A percentile compares a stretch with the other conserved stretches of the same genome.
These are phyloP conservation scores for Drosophila rellima DNA, from an alignment of 2,888 invertebrate species.

Conservation along the genomic window DNA sequence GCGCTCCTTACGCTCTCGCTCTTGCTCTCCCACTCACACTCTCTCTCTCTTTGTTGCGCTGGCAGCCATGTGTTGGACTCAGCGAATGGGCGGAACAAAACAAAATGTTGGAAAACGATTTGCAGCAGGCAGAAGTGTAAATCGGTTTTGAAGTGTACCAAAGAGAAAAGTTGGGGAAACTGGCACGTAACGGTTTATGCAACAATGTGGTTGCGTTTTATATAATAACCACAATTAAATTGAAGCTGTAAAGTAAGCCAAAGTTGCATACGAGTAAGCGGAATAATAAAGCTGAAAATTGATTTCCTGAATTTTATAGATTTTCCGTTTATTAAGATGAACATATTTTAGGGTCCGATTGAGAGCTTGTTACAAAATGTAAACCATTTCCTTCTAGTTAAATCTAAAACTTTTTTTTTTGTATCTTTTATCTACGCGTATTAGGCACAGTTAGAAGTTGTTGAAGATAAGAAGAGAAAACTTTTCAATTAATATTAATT, in stretches of 20 bases:
- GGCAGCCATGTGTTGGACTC: conserved; percentile 49
- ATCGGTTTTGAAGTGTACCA: conserved; percentile 27
- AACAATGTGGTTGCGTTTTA: conserved; percentile 64
- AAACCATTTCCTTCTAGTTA: background rate
- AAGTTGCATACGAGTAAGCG: background rate
- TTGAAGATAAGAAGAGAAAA: conserved; percentile 37
- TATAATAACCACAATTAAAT: conserved; percentile 59
- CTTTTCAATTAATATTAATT: conserved; percentile 71
- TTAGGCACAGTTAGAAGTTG: conserved; percentile 26
- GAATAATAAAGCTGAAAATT: conserved; percentile 2
- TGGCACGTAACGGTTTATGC: conserved; percentile 69
- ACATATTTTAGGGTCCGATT: background rate
- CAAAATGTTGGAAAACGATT: conserved; percentile 64
- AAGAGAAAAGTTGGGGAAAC: conserved; percentile 10
- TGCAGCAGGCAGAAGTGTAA: conserved; percentile 20
- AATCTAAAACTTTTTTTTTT: background rate
- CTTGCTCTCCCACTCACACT: conserved; percentile 1
- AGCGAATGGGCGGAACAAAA: conserved; percentile 73
- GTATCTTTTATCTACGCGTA: conserved; percentile 1
- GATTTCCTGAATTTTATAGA: conserved; percentile 1
- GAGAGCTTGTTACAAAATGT: no score
- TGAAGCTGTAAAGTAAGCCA: conserved; percentile 7
- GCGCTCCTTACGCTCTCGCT: conserved; percentile 13
- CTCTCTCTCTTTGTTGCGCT: conserved; percentile 3
- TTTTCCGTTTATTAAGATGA: background rate